A percentile compares a stretch with the other conserved stretches of the same genome.
These are phyloP conservation scores for Cyclophora punctaria DNA, from an alignment of 2,888 invertebrate species.

Conservation along the genomic window DNA sequence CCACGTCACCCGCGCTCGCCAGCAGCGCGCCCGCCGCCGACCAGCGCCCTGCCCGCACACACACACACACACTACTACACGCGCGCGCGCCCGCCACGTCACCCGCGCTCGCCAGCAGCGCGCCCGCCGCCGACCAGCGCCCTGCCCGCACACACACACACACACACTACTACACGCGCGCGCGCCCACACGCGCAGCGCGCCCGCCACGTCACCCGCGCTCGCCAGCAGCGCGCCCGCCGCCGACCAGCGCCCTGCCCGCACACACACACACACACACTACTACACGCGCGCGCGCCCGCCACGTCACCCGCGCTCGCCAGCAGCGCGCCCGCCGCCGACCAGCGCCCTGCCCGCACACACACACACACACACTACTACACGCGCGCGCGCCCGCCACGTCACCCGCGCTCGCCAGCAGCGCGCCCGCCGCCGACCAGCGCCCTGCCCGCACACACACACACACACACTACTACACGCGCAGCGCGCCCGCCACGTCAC, in stretches of 20 bases:
- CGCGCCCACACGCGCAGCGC: conserved; percentile 92
- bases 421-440: conserved; percentile 89
- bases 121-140: too few relatives aligned
- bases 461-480: too few relatives aligned
- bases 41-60: conserved; percentile 76
- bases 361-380: too few relatives aligned
- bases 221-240: conserved; percentile 87
- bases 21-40: conserved; percentile 89
- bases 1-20: conserved; percentile 85
- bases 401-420: conserved; percentile 88
- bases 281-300: too few relatives aligned
- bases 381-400: conserved; percentile 84
- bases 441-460: conserved; percentile 53
- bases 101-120: too few relatives aligned
- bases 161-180: too few relatives aligned
- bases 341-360: too few relatives aligned
- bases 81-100: too few relatives aligned
- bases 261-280: not conserved
- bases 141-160: too few relatives aligned
- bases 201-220: conserved; percentile 84
- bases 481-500: too few relatives aligned
- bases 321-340: too few relatives aligned
- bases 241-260: conserved; percentile 83
- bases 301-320: too few relatives aligned
- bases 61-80: not conserved